Base-by-base conservation (phyloP, 2,113 vertebrate species). In the Monarcha castaneiventris region DNA sequence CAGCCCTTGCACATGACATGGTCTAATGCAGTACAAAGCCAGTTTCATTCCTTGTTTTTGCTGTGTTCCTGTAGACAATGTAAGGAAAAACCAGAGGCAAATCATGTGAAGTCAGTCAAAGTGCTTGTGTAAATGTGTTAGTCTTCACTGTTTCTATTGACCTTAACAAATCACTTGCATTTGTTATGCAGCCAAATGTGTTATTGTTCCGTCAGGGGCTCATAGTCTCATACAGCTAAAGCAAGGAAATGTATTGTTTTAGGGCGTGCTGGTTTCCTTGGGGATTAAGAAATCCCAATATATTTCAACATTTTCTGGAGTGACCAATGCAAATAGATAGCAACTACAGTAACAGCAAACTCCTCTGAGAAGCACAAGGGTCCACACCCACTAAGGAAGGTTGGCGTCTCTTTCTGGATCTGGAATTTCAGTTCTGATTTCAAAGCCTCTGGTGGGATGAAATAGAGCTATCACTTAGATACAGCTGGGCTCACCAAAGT, bases 81-180 rank as follows among this genome's bases (percentile, higher is more conserved):
- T 17, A 69, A 83, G 33, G 35, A 88, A 63, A 96, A 91, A 87
- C 29, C 49, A 59, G 89, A 80, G 74, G 33, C 6, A 87, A 90
- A 80, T 73, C 4, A 37, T 15, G 5, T 72, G 46, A 87, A 43
- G 10, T 81, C 69, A 77, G 72, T 68, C 15, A 79, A 89, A 71
- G 29, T 33, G 35, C 11, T 86, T 8, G 1, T 29, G 11, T 46
- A 77, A 91, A 88, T 85, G n/a, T 89, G 49, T 11, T 90, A 41
- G 35, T 75, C 81, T 96, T 55, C 37, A 51, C 27, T 55, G 18
- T 71, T 82, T 67, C 35, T 78, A 66, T 11, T 55, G 44, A 87
- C 90, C 95, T 96, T 87, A 71, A 81, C 11, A 86, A 77, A 90
- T 27, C 12, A 9, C 15, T 80, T 16, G 11, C 16, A 58, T 81